A percentile compares a stretch with the other conserved stretches of the same genome.
Conservation (phyloP, 2,888 invertebrate species). For the Leptopterna dolabrata region DNA sequence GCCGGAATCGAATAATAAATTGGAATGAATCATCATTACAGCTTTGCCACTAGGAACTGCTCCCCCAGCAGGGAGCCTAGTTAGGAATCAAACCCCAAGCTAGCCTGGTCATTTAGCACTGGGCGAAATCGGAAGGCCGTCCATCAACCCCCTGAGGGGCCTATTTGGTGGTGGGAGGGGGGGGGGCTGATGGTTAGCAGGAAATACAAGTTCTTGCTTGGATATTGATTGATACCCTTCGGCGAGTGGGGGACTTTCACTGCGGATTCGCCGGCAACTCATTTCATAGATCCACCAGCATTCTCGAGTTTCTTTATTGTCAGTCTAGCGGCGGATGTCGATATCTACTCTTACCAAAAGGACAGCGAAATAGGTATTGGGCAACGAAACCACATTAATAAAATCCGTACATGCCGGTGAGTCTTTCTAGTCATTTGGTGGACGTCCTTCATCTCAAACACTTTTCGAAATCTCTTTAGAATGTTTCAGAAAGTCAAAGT, state of each 20-base stretch:
- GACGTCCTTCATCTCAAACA: too few species aligned
- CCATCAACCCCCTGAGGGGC: neutral
- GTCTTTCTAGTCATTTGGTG: too few species aligned
- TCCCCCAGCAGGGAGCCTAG: neutral
- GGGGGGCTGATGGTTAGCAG: neutral
- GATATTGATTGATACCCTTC: neutral
- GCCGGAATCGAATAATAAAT: too few species aligned
- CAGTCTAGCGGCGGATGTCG: too few species aligned
- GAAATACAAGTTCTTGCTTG: neutral
- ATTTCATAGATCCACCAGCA: neutral
- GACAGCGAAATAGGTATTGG: too few species aligned
- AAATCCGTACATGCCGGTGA: too few species aligned
- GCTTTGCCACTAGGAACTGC: neutral
- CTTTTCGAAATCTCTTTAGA: too few species aligned
- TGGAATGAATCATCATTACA: too few species aligned
- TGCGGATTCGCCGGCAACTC: neutral
- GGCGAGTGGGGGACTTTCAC: neutral
- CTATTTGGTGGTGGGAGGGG: neutral
- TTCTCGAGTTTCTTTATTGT: too few species aligned
- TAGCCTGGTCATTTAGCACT: neutral
- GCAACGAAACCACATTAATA: too few species aligned
- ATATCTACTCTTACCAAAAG: too few species aligned
- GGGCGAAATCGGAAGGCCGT: conserved; percentile 1
- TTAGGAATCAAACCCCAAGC: neutral
- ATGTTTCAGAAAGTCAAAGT: too few species aligned